A percentile compares a stretch with the other conserved stretches of the same genome.
These are phyloP conservation scores for Neuroscelio doddi DNA, from an alignment of 2,888 invertebrate genomes.

Conservation along the genomic window DNA sequence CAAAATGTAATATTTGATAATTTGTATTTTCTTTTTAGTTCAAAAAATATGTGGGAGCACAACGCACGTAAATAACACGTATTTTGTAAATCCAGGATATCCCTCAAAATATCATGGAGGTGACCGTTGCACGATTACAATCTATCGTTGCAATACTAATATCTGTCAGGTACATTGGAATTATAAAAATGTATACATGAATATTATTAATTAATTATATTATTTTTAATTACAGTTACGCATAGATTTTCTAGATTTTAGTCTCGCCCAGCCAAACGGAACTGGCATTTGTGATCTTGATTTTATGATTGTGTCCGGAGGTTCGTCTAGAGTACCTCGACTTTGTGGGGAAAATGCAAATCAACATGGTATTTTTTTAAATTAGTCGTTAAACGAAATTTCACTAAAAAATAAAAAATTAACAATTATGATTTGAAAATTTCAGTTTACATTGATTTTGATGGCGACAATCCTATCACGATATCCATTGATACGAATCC, in stretches of 20 bases:
- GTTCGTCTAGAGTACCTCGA: conserved; percentile 78
- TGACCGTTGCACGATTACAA: conserved; percentile 80
- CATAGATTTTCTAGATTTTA: conserved; percentile 84
- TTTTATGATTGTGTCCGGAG: conserved; percentile 80
- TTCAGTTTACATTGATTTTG: conserved; percentile 82
- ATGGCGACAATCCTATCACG: conserved; percentile 79
- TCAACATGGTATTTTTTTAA: conserved; percentile 75
- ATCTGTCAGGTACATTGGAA: conserved; percentile 81
- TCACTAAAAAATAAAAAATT: conserved; percentile 1
- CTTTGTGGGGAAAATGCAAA: conserved; percentile 89
- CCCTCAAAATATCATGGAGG: conserved; percentile 82
- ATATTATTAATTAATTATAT: conserved; percentile 9
- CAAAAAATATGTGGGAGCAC: conserved; percentile 81
- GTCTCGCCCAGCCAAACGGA: conserved; percentile 82
- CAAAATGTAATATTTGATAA: no score
- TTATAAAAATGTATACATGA: conserved; percentile 1
- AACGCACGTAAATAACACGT: conserved; percentile 85
- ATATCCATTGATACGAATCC: conserved; percentile 79
- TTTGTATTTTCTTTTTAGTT: conserved; percentile 74
- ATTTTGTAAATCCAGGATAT: conserved; percentile 86
- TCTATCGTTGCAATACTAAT: conserved; percentile 79
- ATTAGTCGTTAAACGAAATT: conserved; percentile 4
- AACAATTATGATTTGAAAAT: conserved; percentile 13
- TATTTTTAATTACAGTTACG: conserved; percentile 75
- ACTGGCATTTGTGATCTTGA: conserved; percentile 83